These are phyloP conservation scores for Laterallus jamaicensis DNA, from an alignment of 2,113 vertebrate species.

Conservation along the genomic window DNA sequence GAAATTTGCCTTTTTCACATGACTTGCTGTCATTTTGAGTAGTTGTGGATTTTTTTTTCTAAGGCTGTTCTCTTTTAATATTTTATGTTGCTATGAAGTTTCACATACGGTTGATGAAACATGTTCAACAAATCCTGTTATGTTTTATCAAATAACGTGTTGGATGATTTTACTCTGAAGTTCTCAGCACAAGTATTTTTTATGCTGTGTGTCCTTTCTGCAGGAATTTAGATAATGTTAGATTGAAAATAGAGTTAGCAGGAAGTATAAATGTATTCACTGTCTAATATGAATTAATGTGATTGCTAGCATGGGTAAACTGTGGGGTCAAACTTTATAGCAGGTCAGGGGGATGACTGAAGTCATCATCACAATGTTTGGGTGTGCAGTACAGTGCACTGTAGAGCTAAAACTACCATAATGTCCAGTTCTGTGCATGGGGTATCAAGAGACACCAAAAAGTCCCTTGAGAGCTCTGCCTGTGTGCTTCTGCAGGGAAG, in stretches of 20 bases:
- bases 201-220: not conserved
- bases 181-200: not conserved
- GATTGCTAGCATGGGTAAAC: not conserved
- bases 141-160: not conserved
- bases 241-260: not conserved
- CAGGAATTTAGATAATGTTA: not conserved
- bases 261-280: not conserved
- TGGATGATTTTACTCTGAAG: not conserved
- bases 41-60: not conserved
- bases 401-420: rapidly evolving
- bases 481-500: not conserved
- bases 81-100: not conserved
- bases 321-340: not conserved
- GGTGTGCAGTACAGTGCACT: rapidly evolving
- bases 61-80: not conserved
- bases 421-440: rapidly evolving
- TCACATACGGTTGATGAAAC: not conserved
- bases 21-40: not conserved
- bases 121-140: not conserved
- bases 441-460: not conserved
- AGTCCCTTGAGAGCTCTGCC: not conserved
- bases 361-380: not conserved
- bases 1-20: not conserved
- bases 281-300: not conserved
- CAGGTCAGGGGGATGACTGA: not conserved